A percentile compares a stretch with the other conserved stretches of the same genome.
Evolutionary conservation across 2,113 vertebrate species (phyloP).

Genomic region (Gorsachius goisagi): DNA sequence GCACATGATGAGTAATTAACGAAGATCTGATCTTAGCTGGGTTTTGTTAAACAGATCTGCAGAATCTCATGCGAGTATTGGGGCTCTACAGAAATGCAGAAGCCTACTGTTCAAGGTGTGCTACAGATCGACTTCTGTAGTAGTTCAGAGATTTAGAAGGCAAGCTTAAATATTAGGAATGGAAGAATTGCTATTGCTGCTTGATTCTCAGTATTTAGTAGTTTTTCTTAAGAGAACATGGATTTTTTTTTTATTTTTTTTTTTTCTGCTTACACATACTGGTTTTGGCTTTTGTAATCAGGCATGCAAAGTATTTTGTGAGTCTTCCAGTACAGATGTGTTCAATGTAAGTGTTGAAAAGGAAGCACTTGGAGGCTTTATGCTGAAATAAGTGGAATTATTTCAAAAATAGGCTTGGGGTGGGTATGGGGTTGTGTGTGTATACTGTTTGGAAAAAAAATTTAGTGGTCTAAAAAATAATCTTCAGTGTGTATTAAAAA

Average conservation of each 20-base stretch:
- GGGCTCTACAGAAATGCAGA: background rate
- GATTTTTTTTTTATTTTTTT: background rate
- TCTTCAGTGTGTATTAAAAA: background rate
- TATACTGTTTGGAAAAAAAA: background rate
- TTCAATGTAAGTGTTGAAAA: background rate
- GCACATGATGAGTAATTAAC: background rate
- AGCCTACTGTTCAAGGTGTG: background rate
- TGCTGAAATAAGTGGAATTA: constrained; percentile 8
- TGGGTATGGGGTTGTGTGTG: background rate
- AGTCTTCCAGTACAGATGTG: background rate
- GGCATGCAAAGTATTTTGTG: background rate
- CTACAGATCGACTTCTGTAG: background rate
- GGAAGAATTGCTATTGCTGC: background rate
- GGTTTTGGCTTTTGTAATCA: background rate
- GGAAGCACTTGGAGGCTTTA: constrained; percentile 40
- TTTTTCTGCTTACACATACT: background rate
- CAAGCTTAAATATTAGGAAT: background rate
- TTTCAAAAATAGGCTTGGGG: background rate
- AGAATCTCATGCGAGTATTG: background rate
- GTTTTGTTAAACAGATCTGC: background rate
- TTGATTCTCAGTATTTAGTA: background rate
- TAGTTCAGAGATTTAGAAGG: background rate
- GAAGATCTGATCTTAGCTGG: background rate
- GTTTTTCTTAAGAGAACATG: background rate
- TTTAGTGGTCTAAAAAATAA: background rate